phyloP scores from a whole-genome alignment of 1,140 invertebrate species.

The Drosophila grimshawi region DNA sequence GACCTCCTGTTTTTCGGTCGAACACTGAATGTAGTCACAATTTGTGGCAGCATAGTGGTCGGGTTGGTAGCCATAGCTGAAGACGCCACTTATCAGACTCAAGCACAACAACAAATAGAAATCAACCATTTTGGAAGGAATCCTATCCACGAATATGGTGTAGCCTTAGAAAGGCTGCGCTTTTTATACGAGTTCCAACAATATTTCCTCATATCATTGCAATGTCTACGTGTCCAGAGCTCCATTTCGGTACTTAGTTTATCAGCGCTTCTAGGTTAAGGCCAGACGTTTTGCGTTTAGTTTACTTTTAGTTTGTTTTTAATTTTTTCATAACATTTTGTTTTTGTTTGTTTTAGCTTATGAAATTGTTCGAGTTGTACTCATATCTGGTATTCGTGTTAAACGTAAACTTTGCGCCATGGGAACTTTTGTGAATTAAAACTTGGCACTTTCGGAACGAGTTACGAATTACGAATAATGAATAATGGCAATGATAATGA shows the following conservation, averaged over 20 bases:
- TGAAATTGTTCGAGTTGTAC: slow-evolving; percentile 7
- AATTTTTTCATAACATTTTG: slow-evolving; percentile 2
- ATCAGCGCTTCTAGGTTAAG: slow-evolving; percentile 29
- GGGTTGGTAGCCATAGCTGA: slow-evolving; percentile 18
- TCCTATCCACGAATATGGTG: slow-evolving; percentile 50
- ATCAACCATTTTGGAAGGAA: slow-evolving; percentile 47
- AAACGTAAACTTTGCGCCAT: slow-evolving; percentile 19
- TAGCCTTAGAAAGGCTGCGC: slow-evolving; percentile 39
- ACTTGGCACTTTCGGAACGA: slow-evolving; percentile 1
- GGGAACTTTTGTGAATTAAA: slow-evolving; percentile 52
- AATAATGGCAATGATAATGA: slow-evolving; percentile 16
- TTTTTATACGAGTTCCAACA: slow-evolving; percentile 56
- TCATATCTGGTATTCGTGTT: slow-evolving; percentile 60
- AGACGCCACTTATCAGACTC: slow-evolving; percentile 23
- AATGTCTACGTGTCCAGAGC: slow-evolving; percentile 66
- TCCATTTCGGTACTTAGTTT: slow-evolving; percentile 40
- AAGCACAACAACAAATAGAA: slow-evolving; percentile 11
- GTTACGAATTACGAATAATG: slow-evolving; percentile 8
- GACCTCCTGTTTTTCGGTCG: slow-evolving; percentile 15
- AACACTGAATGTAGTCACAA: slow-evolving; percentile 37
- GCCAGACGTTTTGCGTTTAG: slow-evolving; percentile 44
- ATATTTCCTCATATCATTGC: slow-evolving; percentile 52
- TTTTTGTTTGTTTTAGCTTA: slow-evolving; percentile 4
- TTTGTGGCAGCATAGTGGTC: slow-evolving; percentile 8
- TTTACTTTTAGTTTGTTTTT: slow-evolving; percentile 29